A percentile compares a stretch with the other conserved stretches of the same genome.
Evolutionary conservation across 2,797 vertebrate genomes (phyloP).

Genomic region (Gobionotothen gibberifrons): DNA sequence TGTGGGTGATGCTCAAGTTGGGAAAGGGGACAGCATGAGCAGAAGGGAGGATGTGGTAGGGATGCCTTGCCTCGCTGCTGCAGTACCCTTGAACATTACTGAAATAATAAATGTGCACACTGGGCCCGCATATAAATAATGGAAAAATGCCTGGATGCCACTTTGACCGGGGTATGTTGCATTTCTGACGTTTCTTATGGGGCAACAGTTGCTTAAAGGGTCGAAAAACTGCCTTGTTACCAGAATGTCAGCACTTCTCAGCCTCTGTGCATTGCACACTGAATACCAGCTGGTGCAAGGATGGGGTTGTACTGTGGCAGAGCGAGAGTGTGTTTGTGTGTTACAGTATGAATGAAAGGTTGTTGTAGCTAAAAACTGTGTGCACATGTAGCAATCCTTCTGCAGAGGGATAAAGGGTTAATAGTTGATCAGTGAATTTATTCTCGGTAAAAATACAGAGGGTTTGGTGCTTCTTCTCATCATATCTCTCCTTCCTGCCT

Average conservation of each 20-base stretch:
- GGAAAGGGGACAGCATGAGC: conserved; percentile 60
- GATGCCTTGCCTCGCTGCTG: conserved; percentile 45
- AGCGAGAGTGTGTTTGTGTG: conserved; percentile 6
- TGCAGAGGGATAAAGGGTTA: not conserved
- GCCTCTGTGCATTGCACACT: conserved; percentile 4
- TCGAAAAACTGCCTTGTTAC: conserved; percentile 20
- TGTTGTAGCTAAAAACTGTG: conserved; percentile 6
- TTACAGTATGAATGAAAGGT: conserved; percentile 20
- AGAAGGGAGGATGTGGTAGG: conserved; percentile 39
- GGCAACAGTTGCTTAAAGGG: conserved; percentile 9
- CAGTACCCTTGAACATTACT: conserved; percentile 47
- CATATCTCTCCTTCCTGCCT: not conserved
- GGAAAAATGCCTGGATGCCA: conserved; percentile 23
- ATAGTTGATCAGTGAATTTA: not conserved
- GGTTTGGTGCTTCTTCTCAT: not conserved
- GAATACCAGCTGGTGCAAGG: conserved; percentile 17
- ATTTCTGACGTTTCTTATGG: conserved; percentile 37
- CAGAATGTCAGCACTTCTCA: conserved; percentile 25
- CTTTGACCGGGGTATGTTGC: conserved; percentile 15
- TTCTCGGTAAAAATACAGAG: not conserved
- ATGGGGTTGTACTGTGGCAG: not conserved
- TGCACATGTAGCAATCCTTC: conserved; percentile 7
- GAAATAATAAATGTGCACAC: conserved; percentile 35
- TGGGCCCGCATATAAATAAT: conserved; percentile 20
- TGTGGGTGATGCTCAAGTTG: conserved; percentile 54